Evolutionary conservation across 2,797 vertebrate species (phyloP).

Genomic region (Sebastolobus altivelis): DNA sequence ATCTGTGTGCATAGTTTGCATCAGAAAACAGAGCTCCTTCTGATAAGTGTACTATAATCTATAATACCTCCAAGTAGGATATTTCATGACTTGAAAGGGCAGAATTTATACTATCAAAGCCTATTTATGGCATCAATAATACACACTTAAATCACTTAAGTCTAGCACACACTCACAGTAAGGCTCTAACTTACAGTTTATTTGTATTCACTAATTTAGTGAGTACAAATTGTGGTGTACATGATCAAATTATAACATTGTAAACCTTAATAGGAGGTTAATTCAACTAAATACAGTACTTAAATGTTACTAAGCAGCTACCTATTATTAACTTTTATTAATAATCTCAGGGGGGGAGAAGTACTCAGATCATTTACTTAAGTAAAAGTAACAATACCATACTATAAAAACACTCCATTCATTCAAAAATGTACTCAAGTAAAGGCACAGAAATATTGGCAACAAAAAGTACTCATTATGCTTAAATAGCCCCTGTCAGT

Average conservation of each 20-base stretch:
- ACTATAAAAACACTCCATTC: neutral
- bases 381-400: neutral
- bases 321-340: neutral
- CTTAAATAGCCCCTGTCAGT: neutral
- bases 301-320: neutral
- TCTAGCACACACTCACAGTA: neutral
- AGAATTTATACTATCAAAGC: neutral
- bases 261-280: neutral
- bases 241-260: neutral
- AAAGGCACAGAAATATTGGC: neutral
- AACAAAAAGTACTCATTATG: neutral
- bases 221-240: neutral
- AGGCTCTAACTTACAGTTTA: neutral
- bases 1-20: conserved; percentile 4
- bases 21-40: neutral
- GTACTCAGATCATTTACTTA: neutral
- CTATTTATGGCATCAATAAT: neutral
- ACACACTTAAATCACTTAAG: neutral
- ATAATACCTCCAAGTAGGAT: neutral
- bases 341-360: neutral
- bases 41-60: neutral
- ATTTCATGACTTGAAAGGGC: neutral
- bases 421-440: neutral
- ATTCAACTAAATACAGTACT: neutral
- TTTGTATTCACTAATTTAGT: neutral